Conservation (phyloP, 2,113 vertebrate species). For the Oncorhynchus nerka region DNA sequence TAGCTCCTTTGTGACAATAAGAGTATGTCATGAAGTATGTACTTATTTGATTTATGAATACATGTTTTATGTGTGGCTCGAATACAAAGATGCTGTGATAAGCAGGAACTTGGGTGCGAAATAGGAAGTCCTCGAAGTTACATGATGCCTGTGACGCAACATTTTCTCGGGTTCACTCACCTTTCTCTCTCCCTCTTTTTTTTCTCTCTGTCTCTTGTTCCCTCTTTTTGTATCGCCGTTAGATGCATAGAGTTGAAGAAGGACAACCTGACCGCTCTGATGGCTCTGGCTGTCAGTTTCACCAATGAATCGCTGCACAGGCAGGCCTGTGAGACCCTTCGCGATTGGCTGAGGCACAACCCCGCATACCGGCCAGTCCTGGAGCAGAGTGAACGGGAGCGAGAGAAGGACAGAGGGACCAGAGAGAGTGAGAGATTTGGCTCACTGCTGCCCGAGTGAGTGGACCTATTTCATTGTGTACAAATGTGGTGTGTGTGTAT, state of each 20-base stretch:
- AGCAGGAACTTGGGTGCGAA: neutral
- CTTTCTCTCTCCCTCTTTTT: neutral
- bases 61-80: neutral
- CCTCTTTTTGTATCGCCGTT: conserved; percentile 11
- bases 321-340: conserved; percentile 92
- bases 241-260: conserved; percentile 95
- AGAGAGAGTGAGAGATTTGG: conserved; percentile 77
- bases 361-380: conserved; percentile 83
- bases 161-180: neutral
- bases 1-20: too few relatives aligned
- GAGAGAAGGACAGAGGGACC: conserved; percentile 33
- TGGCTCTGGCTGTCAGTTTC: conserved; percentile 96
- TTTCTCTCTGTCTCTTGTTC: neutral
- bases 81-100: neutral
- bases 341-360: conserved; percentile 91
- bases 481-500: too few relatives aligned
- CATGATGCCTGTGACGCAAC: neutral
- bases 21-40: neutral
- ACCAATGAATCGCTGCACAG: conserved; percentile 96
- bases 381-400: conserved; percentile 63
- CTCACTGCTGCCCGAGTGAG: conserved; percentile 93
- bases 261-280: conserved; percentile 90
- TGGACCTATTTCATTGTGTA: conserved; percentile 29
- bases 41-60: neutral
- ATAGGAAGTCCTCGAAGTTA: neutral